Conservation (phyloP, 2,113 vertebrate species). For the Varanus komodoensis region DNA sequence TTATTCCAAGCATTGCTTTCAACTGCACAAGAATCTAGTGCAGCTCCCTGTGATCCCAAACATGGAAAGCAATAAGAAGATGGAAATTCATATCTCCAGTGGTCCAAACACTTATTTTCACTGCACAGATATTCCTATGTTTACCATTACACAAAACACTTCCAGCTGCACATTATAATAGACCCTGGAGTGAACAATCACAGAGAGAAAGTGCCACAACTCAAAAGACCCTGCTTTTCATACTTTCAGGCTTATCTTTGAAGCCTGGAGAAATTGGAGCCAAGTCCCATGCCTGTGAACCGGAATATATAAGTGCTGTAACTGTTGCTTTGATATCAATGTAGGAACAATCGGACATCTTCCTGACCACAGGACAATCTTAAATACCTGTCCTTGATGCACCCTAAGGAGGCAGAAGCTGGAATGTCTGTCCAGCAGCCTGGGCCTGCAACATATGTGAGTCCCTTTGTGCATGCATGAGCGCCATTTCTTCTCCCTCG, state of each 20-base stretch:
- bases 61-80: too few species aligned
- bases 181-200: not conserved
- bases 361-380: not conserved
- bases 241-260: not conserved
- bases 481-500: not conserved
- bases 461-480: not conserved
- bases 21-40: too few species aligned
- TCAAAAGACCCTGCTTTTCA: not conserved
- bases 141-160: too few species aligned
- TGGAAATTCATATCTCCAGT: too few species aligned
- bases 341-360: not conserved
- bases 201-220: not conserved
- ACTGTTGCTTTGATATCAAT: too few species aligned
- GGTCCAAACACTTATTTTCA: too few species aligned
- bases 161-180: too few species aligned
- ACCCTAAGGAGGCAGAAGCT: too few species aligned
- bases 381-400: too few species aligned
- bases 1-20: too few species aligned
- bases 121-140: too few species aligned
- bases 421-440: not conserved
- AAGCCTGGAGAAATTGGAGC: not conserved
- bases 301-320: not conserved
- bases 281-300: not conserved
- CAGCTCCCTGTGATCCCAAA: too few species aligned
- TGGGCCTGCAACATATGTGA: not conserved